Conservation (phyloP, 2,113 vertebrate genomes). For the Fukomys damarensis region DNA sequence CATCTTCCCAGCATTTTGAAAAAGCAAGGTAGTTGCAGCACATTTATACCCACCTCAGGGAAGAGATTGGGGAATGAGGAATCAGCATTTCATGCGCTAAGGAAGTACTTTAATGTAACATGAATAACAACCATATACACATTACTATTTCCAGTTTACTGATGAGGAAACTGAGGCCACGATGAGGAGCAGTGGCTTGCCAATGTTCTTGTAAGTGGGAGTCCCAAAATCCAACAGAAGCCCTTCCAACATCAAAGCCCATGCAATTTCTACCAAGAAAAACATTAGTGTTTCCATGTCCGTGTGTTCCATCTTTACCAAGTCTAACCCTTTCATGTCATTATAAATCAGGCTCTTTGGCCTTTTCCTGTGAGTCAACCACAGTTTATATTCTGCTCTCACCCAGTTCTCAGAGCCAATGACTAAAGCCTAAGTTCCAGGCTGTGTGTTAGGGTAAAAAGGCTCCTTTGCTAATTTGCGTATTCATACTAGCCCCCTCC, state of each 20-base stretch:
- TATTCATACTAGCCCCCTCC: background rate
- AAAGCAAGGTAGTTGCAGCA: conserved; percentile 3
- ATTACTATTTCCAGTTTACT: conserved; percentile 20
- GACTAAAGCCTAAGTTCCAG: background rate
- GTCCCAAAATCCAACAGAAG: background rate
- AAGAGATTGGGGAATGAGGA: background rate
- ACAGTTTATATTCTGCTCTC: background rate
- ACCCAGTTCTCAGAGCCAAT: background rate
- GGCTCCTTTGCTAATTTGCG: background rate
- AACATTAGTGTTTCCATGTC: conserved; percentile 26
- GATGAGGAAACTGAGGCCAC: background rate
- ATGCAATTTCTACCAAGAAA: background rate
- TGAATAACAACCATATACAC: background rate
- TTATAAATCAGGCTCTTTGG: conserved; percentile 7
- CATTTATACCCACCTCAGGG: background rate
- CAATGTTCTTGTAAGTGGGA: background rate
- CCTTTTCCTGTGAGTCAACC: background rate
- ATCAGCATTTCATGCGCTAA: background rate
- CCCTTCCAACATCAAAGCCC: background rate
- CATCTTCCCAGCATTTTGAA: conserved; percentile 66
- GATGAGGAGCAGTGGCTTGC: background rate
- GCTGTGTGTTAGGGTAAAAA: background rate
- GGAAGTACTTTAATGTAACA: background rate
- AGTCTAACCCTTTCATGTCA: background rate
- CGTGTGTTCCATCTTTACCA: background rate